Conservation (phyloP, 2,797 vertebrate genomes). For the Lagorchestes hirsutus region DNA sequence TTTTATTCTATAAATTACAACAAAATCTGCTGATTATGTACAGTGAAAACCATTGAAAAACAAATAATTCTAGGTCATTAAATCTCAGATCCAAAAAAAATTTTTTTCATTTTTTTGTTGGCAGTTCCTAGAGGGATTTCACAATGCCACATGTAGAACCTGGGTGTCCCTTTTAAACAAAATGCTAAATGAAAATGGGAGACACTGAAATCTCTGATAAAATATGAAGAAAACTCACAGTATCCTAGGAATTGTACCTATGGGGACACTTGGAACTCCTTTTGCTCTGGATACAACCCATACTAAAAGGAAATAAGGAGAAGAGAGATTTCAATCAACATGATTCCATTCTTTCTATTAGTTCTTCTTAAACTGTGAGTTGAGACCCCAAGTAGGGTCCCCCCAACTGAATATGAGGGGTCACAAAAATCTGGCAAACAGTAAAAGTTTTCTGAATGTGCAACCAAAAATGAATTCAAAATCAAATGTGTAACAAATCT, state of each 20-base stretch:
- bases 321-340: background rate
- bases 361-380: too few relatives aligned
- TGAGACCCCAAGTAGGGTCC: too few relatives aligned
- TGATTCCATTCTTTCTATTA: background rate
- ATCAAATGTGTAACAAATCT: too few relatives aligned
- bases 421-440: too few relatives aligned
- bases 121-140: background rate
- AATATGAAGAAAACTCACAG: background rate
- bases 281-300: background rate
- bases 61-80: background rate
- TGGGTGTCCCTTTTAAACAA: background rate
- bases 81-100: background rate
- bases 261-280: background rate
- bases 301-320: slow-evolving; percentile 2
- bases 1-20: background rate
- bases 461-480: too few relatives aligned
- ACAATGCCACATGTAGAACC: background rate
- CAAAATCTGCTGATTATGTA: background rate
- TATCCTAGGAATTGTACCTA: background rate
- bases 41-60: background rate
- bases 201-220: background rate
- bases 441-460: too few relatives aligned
- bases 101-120: background rate
- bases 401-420: too few relatives aligned
- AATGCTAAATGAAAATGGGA: background rate